These are phyloP conservation scores for Liasis olivaceus DNA, from an alignment of 2,797 vertebrate species.

Conservation along the genomic window DNA sequence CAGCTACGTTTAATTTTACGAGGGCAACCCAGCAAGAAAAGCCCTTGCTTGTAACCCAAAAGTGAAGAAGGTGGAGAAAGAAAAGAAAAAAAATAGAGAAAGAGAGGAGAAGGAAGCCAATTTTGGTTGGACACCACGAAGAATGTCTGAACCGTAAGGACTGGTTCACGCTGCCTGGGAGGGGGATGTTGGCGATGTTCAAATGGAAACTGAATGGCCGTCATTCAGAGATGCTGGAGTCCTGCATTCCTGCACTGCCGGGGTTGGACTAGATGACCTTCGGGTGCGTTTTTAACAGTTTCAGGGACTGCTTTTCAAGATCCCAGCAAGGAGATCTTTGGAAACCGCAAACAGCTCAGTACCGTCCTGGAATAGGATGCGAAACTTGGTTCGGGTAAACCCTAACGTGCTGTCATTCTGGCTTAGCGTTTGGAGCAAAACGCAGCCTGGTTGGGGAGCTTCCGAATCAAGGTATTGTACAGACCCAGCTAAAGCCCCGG, in stretches of 20 bases:
- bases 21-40: too few relatives aligned
- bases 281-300: not conserved
- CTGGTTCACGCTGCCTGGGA: too few relatives aligned
- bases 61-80: too few relatives aligned
- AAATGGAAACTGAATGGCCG: too few relatives aligned
- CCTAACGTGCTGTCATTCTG: not conserved
- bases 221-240: too few relatives aligned
- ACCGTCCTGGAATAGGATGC: not conserved
- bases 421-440: not conserved
- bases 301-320: not conserved
- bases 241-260: not conserved
- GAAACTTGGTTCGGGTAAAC: not conserved
- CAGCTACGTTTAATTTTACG: too few relatives aligned
- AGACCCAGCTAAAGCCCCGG: too few relatives aligned
- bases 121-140: not conserved
- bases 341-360: not conserved
- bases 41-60: too few relatives aligned
- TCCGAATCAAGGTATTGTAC: too few relatives aligned
- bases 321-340: not conserved
- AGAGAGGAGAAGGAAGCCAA: not conserved
- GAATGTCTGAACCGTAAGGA: not conserved
- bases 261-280: not conserved
- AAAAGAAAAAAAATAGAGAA: too few relatives aligned
- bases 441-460: too few relatives aligned
- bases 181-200: too few relatives aligned